A percentile compares a stretch with the other conserved stretches of the same genome.
Conservation (phyloP, 2,113 vertebrate species). For the Polypterus bichir region DNA sequence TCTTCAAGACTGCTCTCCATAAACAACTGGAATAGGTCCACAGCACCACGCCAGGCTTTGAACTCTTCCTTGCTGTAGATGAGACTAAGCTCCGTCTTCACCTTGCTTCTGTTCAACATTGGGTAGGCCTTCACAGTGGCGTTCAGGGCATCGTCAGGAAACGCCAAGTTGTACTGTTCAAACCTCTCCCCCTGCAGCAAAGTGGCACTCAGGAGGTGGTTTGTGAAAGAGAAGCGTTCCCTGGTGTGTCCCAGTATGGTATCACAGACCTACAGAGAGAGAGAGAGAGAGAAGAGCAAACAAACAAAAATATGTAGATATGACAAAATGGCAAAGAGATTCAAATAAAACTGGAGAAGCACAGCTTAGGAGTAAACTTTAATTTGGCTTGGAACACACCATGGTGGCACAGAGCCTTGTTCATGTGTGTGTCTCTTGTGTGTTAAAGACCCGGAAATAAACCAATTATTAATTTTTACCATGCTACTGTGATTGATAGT, state of each 20-base stretch:
- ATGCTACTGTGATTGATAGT: too few species aligned
- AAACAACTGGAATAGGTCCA: constrained; percentile 3
- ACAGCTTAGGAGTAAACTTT: too few species aligned
- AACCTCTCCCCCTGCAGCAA: constrained; percentile 19
- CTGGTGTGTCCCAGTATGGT: constrained; percentile 12
- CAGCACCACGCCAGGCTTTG: too few species aligned
- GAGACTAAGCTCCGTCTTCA: constrained; percentile 14
- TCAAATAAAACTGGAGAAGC: too few species aligned
- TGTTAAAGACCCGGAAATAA: too few species aligned
- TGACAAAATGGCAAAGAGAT: too few species aligned
- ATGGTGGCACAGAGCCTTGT: too few species aligned
- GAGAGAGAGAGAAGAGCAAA: not conserved
- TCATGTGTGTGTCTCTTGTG: too few species aligned
- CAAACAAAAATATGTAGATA: constrained; percentile 1
- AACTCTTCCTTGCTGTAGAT: not conserved
- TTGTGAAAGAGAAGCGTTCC: constrained; percentile 13
- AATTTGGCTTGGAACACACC: too few species aligned
- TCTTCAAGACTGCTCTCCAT: constrained; percentile 1
- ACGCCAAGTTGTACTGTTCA: constrained; percentile 10
- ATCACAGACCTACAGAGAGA: constrained; percentile 10
- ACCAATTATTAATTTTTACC: too few species aligned
- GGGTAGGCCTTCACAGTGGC: constrained; percentile 17
- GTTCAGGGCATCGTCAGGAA: constrained; percentile 18
- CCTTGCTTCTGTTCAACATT: constrained; percentile 12
- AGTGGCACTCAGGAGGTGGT: constrained; percentile 18